Base-by-base conservation (phyloP, 2,797 vertebrate genomes). In the Sebastes vulpes region DNA sequence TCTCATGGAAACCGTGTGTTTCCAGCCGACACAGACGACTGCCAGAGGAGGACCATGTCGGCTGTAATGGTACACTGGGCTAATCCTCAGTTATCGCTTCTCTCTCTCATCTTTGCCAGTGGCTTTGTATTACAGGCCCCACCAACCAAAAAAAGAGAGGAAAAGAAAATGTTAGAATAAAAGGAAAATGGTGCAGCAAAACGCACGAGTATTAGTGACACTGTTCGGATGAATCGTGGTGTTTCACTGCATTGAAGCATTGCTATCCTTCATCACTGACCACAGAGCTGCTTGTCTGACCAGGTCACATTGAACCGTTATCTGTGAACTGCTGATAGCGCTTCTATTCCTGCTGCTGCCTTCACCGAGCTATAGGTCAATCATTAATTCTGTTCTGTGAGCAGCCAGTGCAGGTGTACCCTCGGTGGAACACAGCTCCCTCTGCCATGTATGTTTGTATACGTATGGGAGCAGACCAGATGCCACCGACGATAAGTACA, bases 1-100 rank as follows among this genome's bases (percentile, higher is more conserved):
- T 94, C 79, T 91, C 85, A 93, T 93, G 90, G 90, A 89, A 93
- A 90, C 90, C 72, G 83, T 9, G n/a, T 85, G 84, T 89, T 91
- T 89, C 77, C 61, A 87, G 82, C 75, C 35, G 78, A 84, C 84
- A 88, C 73, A 89, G 90, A 50, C 61, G 67, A 77, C 81, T 88
- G 83, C 78, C 60, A 59, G 73, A 70, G 46, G 77, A 88, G 71
- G 74, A 80, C 82, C 79, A 21, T 58, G 75, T 87, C 68, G 52
- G 73, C 83, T 79, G 92, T 88, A 89, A 92, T 63, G 92, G 72
- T 92, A 90, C 86, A 92, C 88, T 89, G 90, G 78, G 74, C 88
- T 93, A 90, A 94, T 93, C 93, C 92, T 84, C 72, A 64, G 80
- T 81, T 72, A 86, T 91, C 84, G 76, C 85, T 82, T 82, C 80